Base-by-base conservation (phyloP, 2,113 vertebrate genomes). In the Neolamprologus modestus region DNA sequence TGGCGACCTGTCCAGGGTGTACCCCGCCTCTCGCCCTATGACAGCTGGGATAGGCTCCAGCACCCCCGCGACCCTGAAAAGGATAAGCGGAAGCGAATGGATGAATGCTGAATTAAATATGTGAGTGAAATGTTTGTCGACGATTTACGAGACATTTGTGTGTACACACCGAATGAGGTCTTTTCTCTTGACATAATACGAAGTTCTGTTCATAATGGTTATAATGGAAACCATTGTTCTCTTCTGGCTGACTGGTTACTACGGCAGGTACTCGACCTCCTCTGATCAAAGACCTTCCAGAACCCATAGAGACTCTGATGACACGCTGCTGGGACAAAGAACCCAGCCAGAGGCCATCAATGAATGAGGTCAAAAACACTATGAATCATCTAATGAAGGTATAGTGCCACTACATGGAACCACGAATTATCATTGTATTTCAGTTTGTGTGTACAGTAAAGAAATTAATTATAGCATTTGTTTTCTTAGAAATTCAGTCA, bases 271-370 rank as follows among this genome's bases (percentile, higher is more conserved):
- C 98, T 79, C 97, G 98, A n/a, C 98, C 98, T 50, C 98, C 98
- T 80, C 95, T 99, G 89, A 98, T 99, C 91, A 98, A 97, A 96
- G 98, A 99, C 94, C 96, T 99, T 45, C 98, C 98, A 52, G 98
- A 98, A 86, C 97, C 98, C 87, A 98, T 99, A 81, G 98, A 99
- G 94, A 98, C 96, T 89, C 96, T 99, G 93, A 99, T 99, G 98
- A 99, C 98, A 37, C 97, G 98, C 55, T 99, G 98, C 93, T 99
- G 98, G 98, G 98, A 98, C 94, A 99, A 99, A 96, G 98, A 99
- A 94, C 98, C 98, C 26, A 97, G 98, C 59, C 98, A 98, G 88
- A 97, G 98, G 71, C 98, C 98, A 53, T 98, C 98, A 50, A 99
- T 99, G 98, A 98, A 98, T 84, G 98, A 99, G 95, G 99, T 99